Conservation (phyloP, 2,888 invertebrate species). For the Nasonia oneida region DNA sequence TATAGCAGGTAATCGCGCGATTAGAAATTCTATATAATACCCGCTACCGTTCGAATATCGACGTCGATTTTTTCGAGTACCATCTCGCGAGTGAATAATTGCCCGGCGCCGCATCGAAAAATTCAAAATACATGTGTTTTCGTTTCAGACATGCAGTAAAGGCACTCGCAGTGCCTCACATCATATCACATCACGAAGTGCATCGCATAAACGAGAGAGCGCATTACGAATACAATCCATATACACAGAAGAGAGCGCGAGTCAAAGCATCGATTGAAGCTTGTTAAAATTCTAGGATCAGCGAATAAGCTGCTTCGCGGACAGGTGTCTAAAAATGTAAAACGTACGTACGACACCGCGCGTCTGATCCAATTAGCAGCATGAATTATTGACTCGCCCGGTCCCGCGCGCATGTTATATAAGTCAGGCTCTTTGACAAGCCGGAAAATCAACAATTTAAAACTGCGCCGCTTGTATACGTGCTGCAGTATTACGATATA, state of each 20-base stretch:
- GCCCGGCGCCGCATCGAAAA: neutral
- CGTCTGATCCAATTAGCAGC: neutral
- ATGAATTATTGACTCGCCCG: slow-evolving; percentile 22
- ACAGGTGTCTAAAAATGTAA: slow-evolving; percentile 1
- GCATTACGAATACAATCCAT: too few species aligned
- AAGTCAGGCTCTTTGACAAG: slow-evolving; percentile 20
- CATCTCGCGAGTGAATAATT: neutral
- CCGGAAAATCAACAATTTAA: slow-evolving; percentile 45
- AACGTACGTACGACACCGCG: neutral
- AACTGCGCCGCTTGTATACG: neutral
- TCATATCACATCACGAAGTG: neutral
- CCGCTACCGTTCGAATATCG: neutral
- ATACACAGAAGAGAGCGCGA: neutral
- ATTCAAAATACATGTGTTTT: neutral
- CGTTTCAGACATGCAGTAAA: neutral
- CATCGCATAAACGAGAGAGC: neutral
- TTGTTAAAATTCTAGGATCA: neutral
- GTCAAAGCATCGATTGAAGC: slow-evolving; percentile 2
- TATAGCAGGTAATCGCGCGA: neutral
- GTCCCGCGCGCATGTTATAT: neutral
- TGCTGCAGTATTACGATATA: neutral
- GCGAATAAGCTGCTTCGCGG: neutral
- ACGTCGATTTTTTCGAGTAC: neutral
- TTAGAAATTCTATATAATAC: neutral
- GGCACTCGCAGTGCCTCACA: neutral